Evolutionary conservation across 53 echinoderm and acorn worm species (phyloP).

Genomic region (Luidia sarsii): DNA sequence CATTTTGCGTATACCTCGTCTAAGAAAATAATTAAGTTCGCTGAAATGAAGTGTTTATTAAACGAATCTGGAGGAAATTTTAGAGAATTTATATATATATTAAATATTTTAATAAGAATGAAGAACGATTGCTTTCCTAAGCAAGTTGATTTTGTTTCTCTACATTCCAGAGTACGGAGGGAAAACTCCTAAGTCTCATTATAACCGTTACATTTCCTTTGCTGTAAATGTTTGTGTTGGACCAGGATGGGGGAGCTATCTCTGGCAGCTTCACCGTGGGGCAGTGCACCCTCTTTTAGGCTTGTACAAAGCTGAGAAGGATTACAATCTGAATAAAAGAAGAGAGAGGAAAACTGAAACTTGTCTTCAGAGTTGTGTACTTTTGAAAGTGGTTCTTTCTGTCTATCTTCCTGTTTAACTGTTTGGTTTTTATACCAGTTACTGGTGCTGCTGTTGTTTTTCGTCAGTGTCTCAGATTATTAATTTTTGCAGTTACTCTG

Average conservation of each 20-base stretch:
- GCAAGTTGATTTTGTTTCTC: slow-evolving; percentile 43
- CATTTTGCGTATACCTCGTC: slow-evolving; percentile 34
- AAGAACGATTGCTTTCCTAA: slow-evolving; percentile 16
- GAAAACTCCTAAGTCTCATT: slow-evolving; percentile 28
- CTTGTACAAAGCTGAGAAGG: slow-evolving; percentile 51
- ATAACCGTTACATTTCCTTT: slow-evolving; percentile 20
- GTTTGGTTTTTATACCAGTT: too few relatives aligned
- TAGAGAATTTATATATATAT: slow-evolving; percentile 29
- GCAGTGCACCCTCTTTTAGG: slow-evolving; percentile 11
- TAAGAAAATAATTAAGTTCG: neutral
- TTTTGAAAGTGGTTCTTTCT: too few relatives aligned
- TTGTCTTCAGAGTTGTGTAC: too few relatives aligned
- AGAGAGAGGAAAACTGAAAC: slow-evolving; percentile 41
- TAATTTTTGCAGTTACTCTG: too few relatives aligned
- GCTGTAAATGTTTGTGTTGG: slow-evolving; percentile 51
- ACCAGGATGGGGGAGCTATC: slow-evolving; percentile 30
- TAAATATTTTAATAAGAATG: too few relatives aligned
- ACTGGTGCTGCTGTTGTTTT: too few relatives aligned
- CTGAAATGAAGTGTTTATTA: slow-evolving; percentile 42
- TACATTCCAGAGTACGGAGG: slow-evolving; percentile 48
- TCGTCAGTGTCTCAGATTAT: too few relatives aligned
- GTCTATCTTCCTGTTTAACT: too few relatives aligned
- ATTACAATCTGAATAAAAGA: slow-evolving; percentile 3
- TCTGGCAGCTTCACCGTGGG: slow-evolving; percentile 20
- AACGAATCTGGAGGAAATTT: neutral